Percentiles rank a stretch among this genome's conserved stretches.
phyloP scores from a whole-genome alignment of 2,113 vertebrate genomes.

The Ondatra zibethicus region DNA sequence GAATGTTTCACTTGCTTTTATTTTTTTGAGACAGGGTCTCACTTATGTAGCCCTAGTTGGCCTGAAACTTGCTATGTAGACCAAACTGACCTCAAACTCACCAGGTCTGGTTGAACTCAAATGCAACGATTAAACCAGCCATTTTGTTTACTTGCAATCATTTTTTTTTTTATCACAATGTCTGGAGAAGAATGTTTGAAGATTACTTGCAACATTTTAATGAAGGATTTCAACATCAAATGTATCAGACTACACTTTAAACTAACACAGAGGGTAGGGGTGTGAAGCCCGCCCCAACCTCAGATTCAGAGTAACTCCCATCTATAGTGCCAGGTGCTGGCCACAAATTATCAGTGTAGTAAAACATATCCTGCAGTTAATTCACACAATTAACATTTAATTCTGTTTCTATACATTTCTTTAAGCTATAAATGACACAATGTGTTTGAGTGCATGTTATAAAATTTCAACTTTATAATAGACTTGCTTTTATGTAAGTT shows the following conservation, averaged over 20 bases:
- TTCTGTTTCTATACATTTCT: neutral
- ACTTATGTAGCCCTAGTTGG: neutral
- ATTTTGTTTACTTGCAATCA: neutral
- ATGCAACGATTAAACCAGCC: neutral
- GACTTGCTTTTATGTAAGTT: neutral
- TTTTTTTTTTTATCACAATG: too few species aligned
- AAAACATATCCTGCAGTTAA: neutral
- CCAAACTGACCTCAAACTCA: neutral
- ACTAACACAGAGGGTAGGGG: neutral
- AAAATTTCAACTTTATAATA: neutral
- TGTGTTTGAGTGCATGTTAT: neutral
- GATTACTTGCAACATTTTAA: neutral
- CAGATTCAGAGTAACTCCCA: neutral
- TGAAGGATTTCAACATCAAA: conserved; percentile 1
- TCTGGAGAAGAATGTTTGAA: neutral
- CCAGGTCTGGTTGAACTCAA: neutral
- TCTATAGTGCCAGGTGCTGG: neutral
- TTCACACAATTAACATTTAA: neutral
- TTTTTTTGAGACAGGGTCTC: neutral
- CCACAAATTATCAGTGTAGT: neutral
- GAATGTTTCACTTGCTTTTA: neutral
- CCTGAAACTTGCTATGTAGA: neutral
- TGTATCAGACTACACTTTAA: neutral
- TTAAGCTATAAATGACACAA: neutral
- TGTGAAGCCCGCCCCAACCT: neutral